Conservation (phyloP, 2,797 vertebrate species). For the Acanthurus lineatus region DNA sequence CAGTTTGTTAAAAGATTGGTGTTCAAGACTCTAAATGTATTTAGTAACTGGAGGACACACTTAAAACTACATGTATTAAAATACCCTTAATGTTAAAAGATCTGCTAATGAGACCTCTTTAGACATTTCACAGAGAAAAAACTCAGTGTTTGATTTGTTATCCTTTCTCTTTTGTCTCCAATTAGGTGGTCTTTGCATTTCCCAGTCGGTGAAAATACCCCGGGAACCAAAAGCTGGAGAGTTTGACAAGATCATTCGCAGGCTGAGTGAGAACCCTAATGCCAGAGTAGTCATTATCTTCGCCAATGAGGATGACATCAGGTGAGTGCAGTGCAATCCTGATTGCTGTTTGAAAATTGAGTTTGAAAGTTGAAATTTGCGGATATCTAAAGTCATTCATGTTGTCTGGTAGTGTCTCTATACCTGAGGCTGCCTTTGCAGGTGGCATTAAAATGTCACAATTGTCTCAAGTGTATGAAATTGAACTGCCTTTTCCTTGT, state of each 20-base stretch:
- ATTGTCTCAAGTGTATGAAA: slow-evolving; percentile 28
- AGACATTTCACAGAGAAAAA: not conserved
- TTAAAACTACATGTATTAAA: not conserved
- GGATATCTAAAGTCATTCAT: slow-evolving; percentile 2
- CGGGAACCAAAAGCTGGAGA: slow-evolving; percentile 92
- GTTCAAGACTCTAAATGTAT: not conserved
- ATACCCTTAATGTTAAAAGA: not conserved
- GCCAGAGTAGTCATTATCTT: slow-evolving; percentile 94
- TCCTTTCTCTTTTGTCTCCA: slow-evolving; percentile 29
- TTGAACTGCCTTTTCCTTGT: not conserved
- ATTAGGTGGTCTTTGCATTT: slow-evolving; percentile 92
- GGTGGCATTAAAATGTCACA: slow-evolving; percentile 41
- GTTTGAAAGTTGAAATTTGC: no score
- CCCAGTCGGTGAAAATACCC: slow-evolving; percentile 95
- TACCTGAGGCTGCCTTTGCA: slow-evolving; percentile 11
- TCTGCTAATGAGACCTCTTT: slow-evolving; percentile 1
- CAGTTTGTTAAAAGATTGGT: slow-evolving; percentile 38
- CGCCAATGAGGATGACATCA: slow-evolving; percentile 96
- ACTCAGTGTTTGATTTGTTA: slow-evolving; percentile 2
- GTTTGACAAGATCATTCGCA: slow-evolving; percentile 94
- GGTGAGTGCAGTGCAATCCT: slow-evolving; percentile 78
- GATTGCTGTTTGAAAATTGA: not conserved
- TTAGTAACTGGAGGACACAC: not conserved
- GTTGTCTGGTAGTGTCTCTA: slow-evolving; percentile 7
- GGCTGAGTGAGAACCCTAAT: slow-evolving; percentile 93